These are phyloP conservation scores for Urocolius indicus DNA, from an alignment of 2,113 vertebrate genomes.

Conservation along the genomic window DNA sequence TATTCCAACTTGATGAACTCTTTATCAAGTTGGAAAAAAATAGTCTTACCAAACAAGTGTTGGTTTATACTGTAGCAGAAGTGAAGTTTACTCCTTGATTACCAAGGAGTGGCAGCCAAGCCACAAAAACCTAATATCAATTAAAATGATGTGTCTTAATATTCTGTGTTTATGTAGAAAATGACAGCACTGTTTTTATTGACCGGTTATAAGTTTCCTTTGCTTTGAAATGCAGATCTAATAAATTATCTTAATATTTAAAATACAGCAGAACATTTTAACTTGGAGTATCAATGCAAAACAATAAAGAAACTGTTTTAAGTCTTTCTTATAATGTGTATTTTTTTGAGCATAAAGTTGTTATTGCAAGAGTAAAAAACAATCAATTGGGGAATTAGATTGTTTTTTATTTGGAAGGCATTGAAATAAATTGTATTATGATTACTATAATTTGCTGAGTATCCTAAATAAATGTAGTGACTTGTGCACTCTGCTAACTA, in stretches of 20 bases:
- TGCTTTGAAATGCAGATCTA: neutral
- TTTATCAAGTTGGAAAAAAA: neutral
- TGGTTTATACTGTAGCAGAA: neutral
- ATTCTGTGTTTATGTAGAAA: neutral
- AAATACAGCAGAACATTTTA: neutral
- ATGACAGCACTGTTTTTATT: neutral
- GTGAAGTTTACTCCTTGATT: neutral
- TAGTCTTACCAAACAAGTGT: neutral
- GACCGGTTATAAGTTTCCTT: neutral
- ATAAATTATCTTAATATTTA: neutral
- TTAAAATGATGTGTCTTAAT: neutral
- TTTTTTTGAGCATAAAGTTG: neutral
- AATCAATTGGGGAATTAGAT: neutral
- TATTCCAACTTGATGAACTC: too few species aligned
- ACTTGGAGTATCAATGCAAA: neutral
- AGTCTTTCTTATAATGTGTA: neutral
- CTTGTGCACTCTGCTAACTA: neutral
- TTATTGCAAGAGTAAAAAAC: neutral
- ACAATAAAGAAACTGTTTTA: neutral
- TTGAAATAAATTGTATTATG: neutral
- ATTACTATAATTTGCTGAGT: neutral
- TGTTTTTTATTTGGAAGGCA: neutral
- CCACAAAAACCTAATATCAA: neutral
- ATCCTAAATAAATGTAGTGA: too few species aligned
- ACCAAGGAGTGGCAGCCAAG: neutral